Base-by-base conservation (phyloP, 2,797 vertebrate genomes). In the Fringilla coelebs region DNA sequence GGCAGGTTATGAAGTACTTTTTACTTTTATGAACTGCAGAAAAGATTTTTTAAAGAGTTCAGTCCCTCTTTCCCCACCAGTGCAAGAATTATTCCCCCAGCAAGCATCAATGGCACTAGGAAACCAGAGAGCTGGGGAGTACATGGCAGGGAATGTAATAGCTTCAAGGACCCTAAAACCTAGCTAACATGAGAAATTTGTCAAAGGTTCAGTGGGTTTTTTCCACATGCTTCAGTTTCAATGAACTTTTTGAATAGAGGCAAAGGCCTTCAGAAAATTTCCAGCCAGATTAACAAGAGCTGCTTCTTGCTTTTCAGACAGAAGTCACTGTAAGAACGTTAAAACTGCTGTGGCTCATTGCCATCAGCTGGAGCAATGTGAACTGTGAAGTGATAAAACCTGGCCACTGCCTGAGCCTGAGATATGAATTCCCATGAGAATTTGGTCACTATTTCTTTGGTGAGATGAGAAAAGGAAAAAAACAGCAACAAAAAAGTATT, bases 401-500 rank as follows among this genome's bases (percentile, higher is more conserved):
- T 73, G 58, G 19, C 29, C 77, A 22, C 66, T 70, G 21, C 24
- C 68, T 29, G 24, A 38, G 62, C n/a, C 31, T 58, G 46, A 81
- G 75, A 26, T 17, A 10, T 17, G 40, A 91, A 58, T 18, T 57
- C 71, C 36, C 7, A 5, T 6, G 7, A 61, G 58, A 81, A 81
- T 29, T 40, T 8, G 1, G 11, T 43, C 62, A 57, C 17, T 58
- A 7, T 54, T 90, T 52, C 12, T 66, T 78, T 72, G 17, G 10
- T 5, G 14, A 9, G 4, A 38, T 28, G 14, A 24, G 10, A 4
- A 46, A 11, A 40, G 15, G 2, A 1, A 4, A 3, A 46, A 4
- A 54, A 55, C 58, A 4, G 6, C 2, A 13, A 5, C 55, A 52
- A 60, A 3, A 6, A 2, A 7, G 4, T 10, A 20, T 45, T 36